Conservation (phyloP, 2,888 invertebrate genomes). For the Microctonus brassicae region DNA sequence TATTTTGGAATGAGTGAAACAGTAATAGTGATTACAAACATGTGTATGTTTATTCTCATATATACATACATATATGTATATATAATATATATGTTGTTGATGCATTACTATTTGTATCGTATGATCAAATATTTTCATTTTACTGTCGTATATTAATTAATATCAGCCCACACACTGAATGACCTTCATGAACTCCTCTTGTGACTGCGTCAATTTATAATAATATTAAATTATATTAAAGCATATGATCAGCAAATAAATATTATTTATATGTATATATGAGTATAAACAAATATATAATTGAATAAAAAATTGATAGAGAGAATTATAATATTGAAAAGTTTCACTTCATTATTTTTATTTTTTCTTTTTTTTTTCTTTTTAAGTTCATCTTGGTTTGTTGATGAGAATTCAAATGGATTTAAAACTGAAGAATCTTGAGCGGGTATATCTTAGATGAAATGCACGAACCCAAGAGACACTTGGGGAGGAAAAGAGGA, state of each 20-base stretch:
- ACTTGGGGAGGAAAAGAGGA: background rate
- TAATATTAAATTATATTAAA: conserved; percentile 1
- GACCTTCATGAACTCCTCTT: conserved; percentile 4
- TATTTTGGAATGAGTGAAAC: conserved; percentile 25
- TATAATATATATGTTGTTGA: background rate
- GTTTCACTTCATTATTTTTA: too few relatives aligned
- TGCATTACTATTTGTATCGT: background rate
- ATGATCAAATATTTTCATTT: conserved; percentile 32
- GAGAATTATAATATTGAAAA: background rate
- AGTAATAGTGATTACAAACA: conserved; percentile 37
- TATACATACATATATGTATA: conserved; percentile 17
- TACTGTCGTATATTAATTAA: conserved; percentile 25
- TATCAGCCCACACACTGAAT: conserved; percentile 15
- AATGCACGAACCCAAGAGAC: background rate
- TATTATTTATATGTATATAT: background rate
- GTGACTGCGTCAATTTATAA: background rate
- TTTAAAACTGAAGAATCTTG: background rate
- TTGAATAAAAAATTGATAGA: background rate
- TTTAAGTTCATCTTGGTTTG: too few relatives aligned
- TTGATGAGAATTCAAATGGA: conserved; percentile 11
- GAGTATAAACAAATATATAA: background rate
- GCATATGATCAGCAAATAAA: background rate
- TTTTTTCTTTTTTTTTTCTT: too few relatives aligned
- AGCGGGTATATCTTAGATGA: background rate
- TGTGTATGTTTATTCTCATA: background rate